Evolutionary conservation across 2,113 vertebrate genomes (phyloP).

Genomic region (Leuciscus idus): DNA sequence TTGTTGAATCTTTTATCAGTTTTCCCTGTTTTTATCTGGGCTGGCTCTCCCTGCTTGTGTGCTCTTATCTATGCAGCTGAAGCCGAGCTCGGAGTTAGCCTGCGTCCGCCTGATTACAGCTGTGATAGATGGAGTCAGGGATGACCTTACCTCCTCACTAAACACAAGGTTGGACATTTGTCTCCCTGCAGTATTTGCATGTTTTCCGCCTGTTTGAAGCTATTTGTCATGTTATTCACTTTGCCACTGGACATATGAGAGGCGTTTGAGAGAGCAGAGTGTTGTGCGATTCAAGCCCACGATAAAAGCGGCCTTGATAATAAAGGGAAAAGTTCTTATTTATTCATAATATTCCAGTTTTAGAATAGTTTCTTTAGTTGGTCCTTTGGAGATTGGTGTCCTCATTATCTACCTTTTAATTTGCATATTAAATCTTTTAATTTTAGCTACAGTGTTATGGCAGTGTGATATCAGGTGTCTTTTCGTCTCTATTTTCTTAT

Average conservation of each 20-base stretch:
- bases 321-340: not conserved
- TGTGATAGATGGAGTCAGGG: constrained; percentile 75
- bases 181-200: constrained; percentile 75
- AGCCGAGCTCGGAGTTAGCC: constrained; percentile 63
- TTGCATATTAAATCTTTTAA: not conserved
- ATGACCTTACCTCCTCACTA: constrained; percentile 77
- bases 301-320: constrained; percentile 13
- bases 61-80: constrained; percentile 74
- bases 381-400: not conserved
- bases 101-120: constrained; percentile 76
- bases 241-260: constrained; percentile 59
- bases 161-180: constrained; percentile 79
- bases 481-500: not conserved
- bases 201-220: constrained; percentile 69
- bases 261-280: constrained; percentile 2
- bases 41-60: constrained; percentile 52
- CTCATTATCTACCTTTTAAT: not conserved
- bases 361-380: not conserved
- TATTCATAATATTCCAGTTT: not conserved
- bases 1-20: constrained; percentile 75
- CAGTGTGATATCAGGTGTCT: not conserved
- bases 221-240: constrained; percentile 71
- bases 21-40: constrained; percentile 55
- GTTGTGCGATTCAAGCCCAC: not conserved
- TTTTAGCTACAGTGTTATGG: not conserved